Evolutionary conservation across 2,888 invertebrate genomes (phyloP).

Genomic region (Stratiomys singularior): DNA sequence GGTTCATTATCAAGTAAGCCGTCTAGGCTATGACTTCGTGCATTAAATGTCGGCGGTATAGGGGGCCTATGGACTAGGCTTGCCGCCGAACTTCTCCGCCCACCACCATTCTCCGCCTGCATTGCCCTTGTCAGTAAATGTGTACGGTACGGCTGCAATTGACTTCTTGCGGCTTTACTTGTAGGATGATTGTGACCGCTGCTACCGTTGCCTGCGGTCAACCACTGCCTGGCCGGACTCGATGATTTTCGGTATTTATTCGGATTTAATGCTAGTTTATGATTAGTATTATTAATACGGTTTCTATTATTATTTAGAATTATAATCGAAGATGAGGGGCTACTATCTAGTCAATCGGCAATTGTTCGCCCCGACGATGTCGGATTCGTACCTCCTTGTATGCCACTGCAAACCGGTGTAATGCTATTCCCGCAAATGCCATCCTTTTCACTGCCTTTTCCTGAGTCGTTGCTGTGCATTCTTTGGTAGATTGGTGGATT

Average conservation of each 20-base stretch:
- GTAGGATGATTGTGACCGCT: conserved; percentile 55
- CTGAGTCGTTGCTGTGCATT: conserved; percentile 87
- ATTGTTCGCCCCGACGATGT: conserved; percentile 65
- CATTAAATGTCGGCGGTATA: conserved; percentile 61
- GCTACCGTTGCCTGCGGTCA: conserved; percentile 60
- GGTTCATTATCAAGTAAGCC: conserved; percentile 68
- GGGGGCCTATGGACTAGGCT: conserved; percentile 63
- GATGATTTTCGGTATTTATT: conserved; percentile 75
- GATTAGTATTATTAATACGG: conserved; percentile 60
- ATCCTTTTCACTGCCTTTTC: conserved; percentile 78
- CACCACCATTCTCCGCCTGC: conserved; percentile 56
- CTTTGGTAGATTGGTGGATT: conserved; percentile 80
- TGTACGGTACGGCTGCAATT: conserved; percentile 62
- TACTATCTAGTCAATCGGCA: conserved; percentile 85
- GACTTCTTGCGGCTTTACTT: conserved; percentile 63
- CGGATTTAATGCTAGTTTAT: conserved; percentile 66
- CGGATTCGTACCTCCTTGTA: conserved; percentile 71
- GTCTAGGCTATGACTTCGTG: conserved; percentile 72
- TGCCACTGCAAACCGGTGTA: conserved; percentile 68
- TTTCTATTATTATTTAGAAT: conserved; percentile 45
- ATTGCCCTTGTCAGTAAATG: conserved; percentile 58
- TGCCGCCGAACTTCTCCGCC: conserved; percentile 61
- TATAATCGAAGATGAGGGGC: conserved; percentile 67
- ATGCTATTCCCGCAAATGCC: conserved; percentile 61
- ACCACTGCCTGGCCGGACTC: conserved; percentile 73